Conservation (phyloP, 2,797 vertebrate genomes). For the Poecilia gillii region DNA sequence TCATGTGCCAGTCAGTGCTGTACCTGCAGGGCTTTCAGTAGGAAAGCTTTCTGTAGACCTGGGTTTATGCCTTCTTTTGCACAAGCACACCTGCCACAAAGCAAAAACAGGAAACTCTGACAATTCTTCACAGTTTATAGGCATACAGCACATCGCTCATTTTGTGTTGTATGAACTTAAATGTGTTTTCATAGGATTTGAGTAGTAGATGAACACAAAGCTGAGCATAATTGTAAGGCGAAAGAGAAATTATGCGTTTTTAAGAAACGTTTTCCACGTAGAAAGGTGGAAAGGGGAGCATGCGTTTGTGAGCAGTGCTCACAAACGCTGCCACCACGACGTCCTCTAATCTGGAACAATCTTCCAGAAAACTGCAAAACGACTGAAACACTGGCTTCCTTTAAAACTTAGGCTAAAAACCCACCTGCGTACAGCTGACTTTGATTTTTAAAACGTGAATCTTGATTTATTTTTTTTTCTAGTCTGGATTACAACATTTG, state of each 20-base stretch:
- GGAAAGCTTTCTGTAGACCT: slow-evolving; percentile 53
- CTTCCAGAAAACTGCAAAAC: too few species aligned
- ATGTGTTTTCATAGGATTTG: not conserved
- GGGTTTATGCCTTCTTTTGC: slow-evolving; percentile 27
- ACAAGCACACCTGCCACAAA: slow-evolving; percentile 58
- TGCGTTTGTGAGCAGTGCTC: not conserved
- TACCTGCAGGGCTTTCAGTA: slow-evolving; percentile 74
- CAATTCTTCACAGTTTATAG: not conserved
- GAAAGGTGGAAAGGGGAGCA: not conserved
- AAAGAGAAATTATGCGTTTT: not conserved
- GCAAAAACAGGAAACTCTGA: slow-evolving; percentile 13
- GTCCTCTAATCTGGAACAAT: too few species aligned
- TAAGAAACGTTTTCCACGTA: not conserved
- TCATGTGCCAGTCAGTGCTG: not conserved
- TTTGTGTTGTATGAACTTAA: not conserved
- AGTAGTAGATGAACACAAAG: not conserved
- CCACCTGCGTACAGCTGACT: too few species aligned
- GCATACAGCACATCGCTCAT: too few species aligned
- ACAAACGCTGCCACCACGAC: not conserved
- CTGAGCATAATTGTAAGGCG: not conserved
- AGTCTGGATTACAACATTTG: too few species aligned
- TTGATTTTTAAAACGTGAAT: too few species aligned
- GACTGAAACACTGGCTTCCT: too few species aligned
- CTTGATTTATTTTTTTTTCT: too few species aligned
- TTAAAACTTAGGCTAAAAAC: too few species aligned